Conservation (phyloP, 2,113 vertebrate genomes). For the Daubentonia madagascariensis region DNA sequence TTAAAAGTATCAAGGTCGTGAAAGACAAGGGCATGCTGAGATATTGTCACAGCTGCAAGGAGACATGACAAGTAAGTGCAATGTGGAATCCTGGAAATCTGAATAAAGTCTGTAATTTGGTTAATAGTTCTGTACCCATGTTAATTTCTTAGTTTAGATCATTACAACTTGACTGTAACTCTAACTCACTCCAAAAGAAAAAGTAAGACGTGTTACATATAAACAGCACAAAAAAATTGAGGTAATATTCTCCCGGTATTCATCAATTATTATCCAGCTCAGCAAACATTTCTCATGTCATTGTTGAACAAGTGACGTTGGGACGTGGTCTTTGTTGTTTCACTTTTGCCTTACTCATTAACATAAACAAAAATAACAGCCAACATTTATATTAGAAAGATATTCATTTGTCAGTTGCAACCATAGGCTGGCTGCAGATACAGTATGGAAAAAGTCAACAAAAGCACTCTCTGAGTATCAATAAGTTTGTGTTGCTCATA, state of each 20-base stretch:
- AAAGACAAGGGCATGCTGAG: not conserved
- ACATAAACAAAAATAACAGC: not conserved
- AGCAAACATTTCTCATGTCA: not conserved
- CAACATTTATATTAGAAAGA: not conserved
- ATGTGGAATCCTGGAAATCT: not conserved
- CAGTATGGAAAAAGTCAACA: not conserved
- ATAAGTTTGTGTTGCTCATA: not conserved
- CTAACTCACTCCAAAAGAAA: not conserved
- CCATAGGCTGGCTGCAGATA: not conserved
- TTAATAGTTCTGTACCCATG: not conserved
- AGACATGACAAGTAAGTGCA: not conserved
- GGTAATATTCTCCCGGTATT: not conserved
- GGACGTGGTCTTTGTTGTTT: not conserved
- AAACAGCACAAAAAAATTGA: not conserved
- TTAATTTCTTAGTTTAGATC: not conserved
- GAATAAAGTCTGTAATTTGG: not conserved
- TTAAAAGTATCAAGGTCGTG: not conserved
- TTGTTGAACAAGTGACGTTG: too few species aligned
- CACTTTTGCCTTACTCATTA: not conserved
- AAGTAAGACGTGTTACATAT: not conserved
- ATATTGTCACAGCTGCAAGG: not conserved
- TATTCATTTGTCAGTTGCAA: not conserved
- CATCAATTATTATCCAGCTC: not conserved
- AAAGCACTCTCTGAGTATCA: not conserved
- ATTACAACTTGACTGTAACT: not conserved